These are phyloP conservation scores for roundworm (Caenorhabditis elegans) DNA, from an alignment of 1,140 invertebrate species.

Conservation along the genomic window DNA sequence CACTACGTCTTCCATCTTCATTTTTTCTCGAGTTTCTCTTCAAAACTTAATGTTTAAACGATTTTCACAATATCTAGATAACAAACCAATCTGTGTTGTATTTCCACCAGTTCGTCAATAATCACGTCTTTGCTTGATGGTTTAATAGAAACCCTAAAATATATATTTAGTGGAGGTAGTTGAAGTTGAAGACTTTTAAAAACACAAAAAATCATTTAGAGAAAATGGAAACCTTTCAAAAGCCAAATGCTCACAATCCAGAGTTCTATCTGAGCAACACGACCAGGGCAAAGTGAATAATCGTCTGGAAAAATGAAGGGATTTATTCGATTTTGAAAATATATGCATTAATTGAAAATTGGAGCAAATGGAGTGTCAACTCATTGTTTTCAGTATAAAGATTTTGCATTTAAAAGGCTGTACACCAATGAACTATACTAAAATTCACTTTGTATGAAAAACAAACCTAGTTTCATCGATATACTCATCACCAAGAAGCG, in stretches of 20 bases:
- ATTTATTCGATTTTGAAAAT: not conserved
- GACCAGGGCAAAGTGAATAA: constrained; percentile 10
- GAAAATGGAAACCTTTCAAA: constrained; percentile 14
- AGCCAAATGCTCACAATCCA: not conserved
- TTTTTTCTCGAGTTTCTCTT: not conserved
- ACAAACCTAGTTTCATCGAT: not conserved
- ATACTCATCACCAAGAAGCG: not conserved
- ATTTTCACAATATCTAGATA: too few species aligned
- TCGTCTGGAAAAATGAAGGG: not conserved
- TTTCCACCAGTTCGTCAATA: not conserved
- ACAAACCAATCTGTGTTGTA: not conserved
- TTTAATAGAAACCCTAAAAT: not conserved
- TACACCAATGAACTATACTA: too few species aligned
- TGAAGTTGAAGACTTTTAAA: not conserved
- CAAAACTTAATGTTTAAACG: not conserved
- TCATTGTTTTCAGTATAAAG: too few species aligned
- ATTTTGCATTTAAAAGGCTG: too few species aligned
- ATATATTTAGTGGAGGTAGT: not conserved
- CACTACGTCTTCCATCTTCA: not conserved
- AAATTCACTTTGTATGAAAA: too few species aligned
- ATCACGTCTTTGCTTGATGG: not conserved
- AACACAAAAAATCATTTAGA: not conserved
- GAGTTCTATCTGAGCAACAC: not conserved
- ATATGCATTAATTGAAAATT: too few species aligned
- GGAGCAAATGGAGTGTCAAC: too few species aligned